Percentiles rank a stretch among this genome's conserved stretches.
Evolutionary conservation across 2,888 invertebrate species (phyloP).

Genomic region (Lamellibrachia columna): DNA sequence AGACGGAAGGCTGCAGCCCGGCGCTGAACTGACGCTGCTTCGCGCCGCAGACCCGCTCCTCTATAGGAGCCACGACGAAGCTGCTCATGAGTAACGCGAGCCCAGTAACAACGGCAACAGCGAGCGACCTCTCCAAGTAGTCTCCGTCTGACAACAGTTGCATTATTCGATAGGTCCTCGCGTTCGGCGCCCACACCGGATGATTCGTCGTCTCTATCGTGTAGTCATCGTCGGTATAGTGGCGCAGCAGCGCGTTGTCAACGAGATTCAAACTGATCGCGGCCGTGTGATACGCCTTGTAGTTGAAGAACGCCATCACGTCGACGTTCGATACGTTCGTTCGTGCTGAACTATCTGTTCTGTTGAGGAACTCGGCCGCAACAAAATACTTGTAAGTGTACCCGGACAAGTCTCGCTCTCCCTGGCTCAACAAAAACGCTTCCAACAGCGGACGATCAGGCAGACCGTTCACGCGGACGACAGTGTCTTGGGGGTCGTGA

Average conservation of each 20-base stretch:
- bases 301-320: background rate
- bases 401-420: background rate
- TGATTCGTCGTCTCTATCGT: background rate
- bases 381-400: background rate
- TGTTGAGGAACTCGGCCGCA: constrained; percentile 5
- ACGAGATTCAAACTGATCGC: background rate
- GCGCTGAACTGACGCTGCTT: background rate
- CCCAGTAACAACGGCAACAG: background rate
- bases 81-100: background rate
- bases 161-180: background rate
- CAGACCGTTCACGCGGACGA: background rate
- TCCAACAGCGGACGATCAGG: background rate
- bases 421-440: background rate
- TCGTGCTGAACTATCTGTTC: background rate
- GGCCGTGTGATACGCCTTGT: background rate
- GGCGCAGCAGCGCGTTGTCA: background rate
- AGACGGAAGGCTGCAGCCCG: background rate
- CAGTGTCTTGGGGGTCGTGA: background rate
- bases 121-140: background rate
- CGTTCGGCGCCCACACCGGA: background rate
- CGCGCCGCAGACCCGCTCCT: background rate
- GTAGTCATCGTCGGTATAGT: background rate
- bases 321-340: background rate
- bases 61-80: background rate
- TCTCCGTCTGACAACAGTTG: background rate